Base-by-base conservation (phyloP, 92 coral and sea anemone species). In the Phenganax subtilis region DNA sequence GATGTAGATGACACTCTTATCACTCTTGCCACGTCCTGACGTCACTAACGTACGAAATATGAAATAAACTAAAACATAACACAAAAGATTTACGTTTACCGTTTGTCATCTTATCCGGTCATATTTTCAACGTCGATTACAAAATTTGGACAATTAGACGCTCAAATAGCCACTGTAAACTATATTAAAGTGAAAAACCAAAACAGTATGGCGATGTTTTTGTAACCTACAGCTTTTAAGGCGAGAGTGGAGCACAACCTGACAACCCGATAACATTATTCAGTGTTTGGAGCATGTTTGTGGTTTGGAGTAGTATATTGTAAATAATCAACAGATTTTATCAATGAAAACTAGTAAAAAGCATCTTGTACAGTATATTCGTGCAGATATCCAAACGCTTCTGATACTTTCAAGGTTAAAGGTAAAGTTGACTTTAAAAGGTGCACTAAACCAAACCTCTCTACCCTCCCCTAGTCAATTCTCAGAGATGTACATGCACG, bases 141-240 rank as follows among this genome's bases (percentile, higher is more conserved):
- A 61, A 68, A 68, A 37, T 37, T 3, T n/a, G 3, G 47, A 68
- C 17, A 68, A 68, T 68, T 68, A 28, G 16, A 37, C 52, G n/a
- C 53, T 30, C 73, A 51, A 68, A 68, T 2, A 47, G 55, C 86
- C 67, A 61, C 28, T 61, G 25, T 61, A 17, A 7, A 9, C 67
- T 71, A 10, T 31, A 5, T 10, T 59, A 65, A 54, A 20, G 64
- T 14, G 77, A 52, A 27, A 51, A 17, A 27, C 61, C 51, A 55
- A n/a, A 28, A n/a, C 28, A 54, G 2, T 53, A 51, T 67, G n/a
- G 65, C 16, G 29, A 61, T 54, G 15, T 11, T 51, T 66, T 51
- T 12, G 28, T 51, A 14, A 62, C 25, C 72, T 47, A 78, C 64
- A 27, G n/a, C 51, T 61, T 77, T 89, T 66, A 55, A 88, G 87